Percentiles rank a stretch among this genome's conserved stretches.
Evolutionary conservation across 2,797 vertebrate species (phyloP).

Genomic region (Peromyscus melanophrys): DNA sequence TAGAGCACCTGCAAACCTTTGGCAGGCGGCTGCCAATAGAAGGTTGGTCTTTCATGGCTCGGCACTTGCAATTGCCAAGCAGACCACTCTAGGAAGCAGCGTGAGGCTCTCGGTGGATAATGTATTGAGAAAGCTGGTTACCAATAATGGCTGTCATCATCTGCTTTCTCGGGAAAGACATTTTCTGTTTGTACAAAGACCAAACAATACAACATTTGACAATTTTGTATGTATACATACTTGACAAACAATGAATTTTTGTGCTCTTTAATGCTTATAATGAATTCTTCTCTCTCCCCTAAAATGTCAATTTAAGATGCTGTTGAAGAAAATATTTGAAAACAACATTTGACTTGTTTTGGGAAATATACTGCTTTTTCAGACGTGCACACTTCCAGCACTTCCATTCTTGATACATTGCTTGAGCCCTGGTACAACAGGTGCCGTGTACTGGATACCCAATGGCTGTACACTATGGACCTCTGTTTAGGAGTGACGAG

Average conservation of each 20-base stretch:
- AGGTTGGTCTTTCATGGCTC: slow-evolving; percentile 54
- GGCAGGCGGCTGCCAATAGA: slow-evolving; percentile 57
- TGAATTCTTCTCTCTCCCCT: neutral
- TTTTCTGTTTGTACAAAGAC: slow-evolving; percentile 70
- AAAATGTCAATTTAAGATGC: neutral
- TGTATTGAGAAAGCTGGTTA: neutral
- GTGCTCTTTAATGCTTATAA: neutral
- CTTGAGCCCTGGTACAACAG: neutral
- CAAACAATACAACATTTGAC: slow-evolving; percentile 34
- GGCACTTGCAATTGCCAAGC: slow-evolving; percentile 25
- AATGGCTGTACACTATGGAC: neutral
- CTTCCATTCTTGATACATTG: slow-evolving; percentile 39
- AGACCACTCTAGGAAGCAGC: slow-evolving; percentile 52
- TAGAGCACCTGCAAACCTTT: neutral
- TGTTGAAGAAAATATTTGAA: slow-evolving; percentile 42
- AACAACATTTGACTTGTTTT: slow-evolving; percentile 18
- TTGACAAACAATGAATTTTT: slow-evolving; percentile 26
- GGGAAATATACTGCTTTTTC: slow-evolving; percentile 26
- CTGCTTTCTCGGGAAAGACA: slow-evolving; percentile 39
- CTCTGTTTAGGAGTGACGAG: neutral
- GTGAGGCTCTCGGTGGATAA: slow-evolving; percentile 10
- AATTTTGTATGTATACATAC: neutral
- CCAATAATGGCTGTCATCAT: neutral
- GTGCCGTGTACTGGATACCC: neutral
- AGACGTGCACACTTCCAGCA: slow-evolving; percentile 20